Evolutionary conservation across 2,888 invertebrate species (phyloP), one percentile per base, ranked within the genome.

Genomic region (Chaetogeoica ovagalla): DNA sequence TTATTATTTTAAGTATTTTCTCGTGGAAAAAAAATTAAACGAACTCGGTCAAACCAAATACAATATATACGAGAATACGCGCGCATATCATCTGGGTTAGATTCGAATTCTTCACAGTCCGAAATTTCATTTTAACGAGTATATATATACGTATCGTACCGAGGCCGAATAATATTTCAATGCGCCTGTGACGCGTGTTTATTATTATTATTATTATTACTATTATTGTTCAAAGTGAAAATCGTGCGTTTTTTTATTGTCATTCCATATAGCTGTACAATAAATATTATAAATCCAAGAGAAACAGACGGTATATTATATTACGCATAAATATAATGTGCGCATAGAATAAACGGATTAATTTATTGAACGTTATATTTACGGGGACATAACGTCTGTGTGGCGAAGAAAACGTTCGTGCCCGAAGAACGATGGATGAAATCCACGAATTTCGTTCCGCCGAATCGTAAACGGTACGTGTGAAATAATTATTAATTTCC

Each of bases 191-290:
- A 9, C 19, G 1, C 13, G 19, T n/a, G 19, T 1, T 19, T 9
- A 30, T n/a, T 39, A 4, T 39, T n/a, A n/a, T n/a, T n/a, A n/a
- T n/a, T n/a, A n/a, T n/a, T n/a, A n/a, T n/a, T n/a, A 43, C 43
- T 7, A 43, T 43, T 15, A 37, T 72, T 19, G 59, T 72, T 72
- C 60, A 62, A 37, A 55, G 17, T 37, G 52, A n/a, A 73, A 30
- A 62, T 37, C 62, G 62, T 63, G 52, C 30, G 30, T 30, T 30
- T 30, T 30, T 37, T 4, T 37, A 9, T 52, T 9, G 37, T 73
- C n/a, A 21, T 52, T 52, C 17, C 17, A 63, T 73, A 60, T n/a
- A 23, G 19, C 23, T 6, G 23, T 43, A 3, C 4, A 23, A 72
- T 72, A 21, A n/a, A 60, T 62, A 30, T 30, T 30, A 4, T 30